phyloP scores from a whole-genome alignment of 1,140 invertebrate species.

The Drosophila gunungcola region DNA sequence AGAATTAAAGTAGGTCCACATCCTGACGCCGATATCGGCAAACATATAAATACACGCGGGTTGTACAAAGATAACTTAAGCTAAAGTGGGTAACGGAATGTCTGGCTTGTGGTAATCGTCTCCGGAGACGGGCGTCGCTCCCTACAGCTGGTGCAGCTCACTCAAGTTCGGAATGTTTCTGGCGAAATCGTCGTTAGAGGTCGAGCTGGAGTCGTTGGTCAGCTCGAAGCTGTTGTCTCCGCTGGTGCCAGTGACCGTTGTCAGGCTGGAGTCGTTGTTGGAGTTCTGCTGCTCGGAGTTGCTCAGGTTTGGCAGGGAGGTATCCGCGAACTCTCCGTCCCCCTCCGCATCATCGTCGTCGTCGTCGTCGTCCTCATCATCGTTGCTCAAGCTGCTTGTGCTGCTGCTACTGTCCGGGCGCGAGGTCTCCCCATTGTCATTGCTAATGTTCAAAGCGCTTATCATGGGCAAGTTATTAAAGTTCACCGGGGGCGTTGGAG shows the following conservation, averaged over 20 bases:
- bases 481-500: constrained; percentile 7
- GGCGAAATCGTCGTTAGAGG: constrained; percentile 71
- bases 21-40: constrained; percentile 22
- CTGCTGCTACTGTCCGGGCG: constrained; percentile 40
- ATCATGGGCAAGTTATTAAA: constrained; percentile 65
- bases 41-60: constrained; percentile 29
- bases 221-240: constrained; percentile 81
- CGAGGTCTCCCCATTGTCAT: constrained; percentile 16
- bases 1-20: constrained; percentile 21
- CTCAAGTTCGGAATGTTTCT: constrained; percentile 74
- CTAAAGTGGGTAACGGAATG: constrained; percentile 57
- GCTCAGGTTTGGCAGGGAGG: constrained; percentile 71
- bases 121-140: constrained; percentile 40
- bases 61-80: constrained; percentile 32
- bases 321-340: constrained; percentile 54
- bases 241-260: constrained; percentile 80
- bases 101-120: constrained; percentile 35
- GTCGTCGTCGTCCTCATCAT: constrained; percentile 57
- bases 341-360: constrained; percentile 48
- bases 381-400: constrained; percentile 63
- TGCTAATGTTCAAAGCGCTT: constrained; percentile 75
- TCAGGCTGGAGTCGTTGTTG: constrained; percentile 81
- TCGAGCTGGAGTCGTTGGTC: constrained; percentile 79
- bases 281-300: constrained; percentile 70
- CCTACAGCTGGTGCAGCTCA: constrained; percentile 51